phyloP scores from a whole-genome alignment of 2,888 invertebrate species.

The Gisinianus flammeolus region DNA sequence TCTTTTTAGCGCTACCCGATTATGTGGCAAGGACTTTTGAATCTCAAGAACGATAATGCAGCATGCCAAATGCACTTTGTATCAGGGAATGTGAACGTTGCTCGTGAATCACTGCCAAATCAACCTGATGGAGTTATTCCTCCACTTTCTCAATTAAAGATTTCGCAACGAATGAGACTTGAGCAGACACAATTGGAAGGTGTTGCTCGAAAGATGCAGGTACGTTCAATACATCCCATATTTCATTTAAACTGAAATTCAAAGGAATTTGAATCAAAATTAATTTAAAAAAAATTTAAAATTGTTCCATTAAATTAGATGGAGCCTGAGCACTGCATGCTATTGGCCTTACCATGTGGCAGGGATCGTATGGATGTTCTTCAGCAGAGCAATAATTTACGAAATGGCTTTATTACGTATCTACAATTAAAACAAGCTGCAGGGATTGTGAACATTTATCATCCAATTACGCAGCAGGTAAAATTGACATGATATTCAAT shows the following conservation, averaged over 20 bases:
- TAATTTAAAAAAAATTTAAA: no score
- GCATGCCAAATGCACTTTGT: slow-evolving; percentile 99
- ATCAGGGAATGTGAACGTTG: slow-evolving; percentile 89
- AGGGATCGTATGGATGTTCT: slow-evolving; percentile 91
- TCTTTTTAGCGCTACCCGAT: slow-evolving; percentile 94
- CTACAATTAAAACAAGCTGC: slow-evolving; percentile 97
- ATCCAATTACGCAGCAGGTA: slow-evolving; percentile 86
- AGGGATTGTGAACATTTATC: slow-evolving; percentile 90
- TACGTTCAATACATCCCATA: no score
- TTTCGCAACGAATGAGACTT: slow-evolving; percentile 96
- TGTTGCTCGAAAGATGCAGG: slow-evolving; percentile 95
- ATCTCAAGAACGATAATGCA: slow-evolving; percentile 94
- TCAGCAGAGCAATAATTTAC: slow-evolving; percentile 88
- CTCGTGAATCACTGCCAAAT: slow-evolving; percentile 84
- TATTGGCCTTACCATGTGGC: slow-evolving; percentile 94
- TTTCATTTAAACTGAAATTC: slow-evolving; percentile 3
- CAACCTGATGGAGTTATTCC: slow-evolving; percentile 83
- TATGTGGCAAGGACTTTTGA: slow-evolving; percentile 96
- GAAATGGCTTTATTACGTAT: slow-evolving; percentile 93
- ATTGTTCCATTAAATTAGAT: slow-evolving; percentile 68
- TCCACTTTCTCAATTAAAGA: slow-evolving; percentile 78
- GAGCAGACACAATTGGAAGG: slow-evolving; percentile 96
- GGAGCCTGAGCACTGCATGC: slow-evolving; percentile 94
- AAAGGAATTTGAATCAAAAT: no score
- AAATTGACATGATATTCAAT: slow-evolving; percentile 51